Evolutionary conservation across 2,888 invertebrate genomes (phyloP).

Genomic region (Yponomeuta plumbellus): DNA sequence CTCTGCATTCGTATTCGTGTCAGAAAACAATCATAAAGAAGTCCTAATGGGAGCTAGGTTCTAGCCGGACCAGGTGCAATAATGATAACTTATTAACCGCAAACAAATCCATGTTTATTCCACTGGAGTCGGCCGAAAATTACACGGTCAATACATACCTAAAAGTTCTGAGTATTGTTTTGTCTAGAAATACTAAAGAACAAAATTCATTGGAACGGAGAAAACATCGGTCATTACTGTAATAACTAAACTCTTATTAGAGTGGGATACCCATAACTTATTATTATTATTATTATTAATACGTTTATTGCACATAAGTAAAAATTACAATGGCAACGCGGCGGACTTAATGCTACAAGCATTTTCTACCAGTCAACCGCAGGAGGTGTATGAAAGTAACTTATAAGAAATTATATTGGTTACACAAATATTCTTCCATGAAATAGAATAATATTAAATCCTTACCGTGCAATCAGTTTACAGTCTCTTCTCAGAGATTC

Average conservation of each 20-base stretch:
- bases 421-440: no score
- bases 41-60: not conserved
- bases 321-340: no score
- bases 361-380: no score
- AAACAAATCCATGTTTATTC: constrained; percentile 10
- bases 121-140: not conserved
- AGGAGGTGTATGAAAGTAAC: no score
- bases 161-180: not conserved
- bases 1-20: not conserved
- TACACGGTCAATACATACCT: not conserved
- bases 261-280: not conserved
- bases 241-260: not conserved
- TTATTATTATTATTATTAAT: no score
- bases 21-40: not conserved
- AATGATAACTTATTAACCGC: constrained; percentile 6
- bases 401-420: not conserved
- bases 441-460: no score
- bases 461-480: no score
- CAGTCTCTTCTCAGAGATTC: no score
- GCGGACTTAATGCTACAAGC: no score
- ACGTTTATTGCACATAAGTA: no score
- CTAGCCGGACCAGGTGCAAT: not conserved
- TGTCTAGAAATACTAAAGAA: not conserved
- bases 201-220: no score
- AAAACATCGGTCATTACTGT: not conserved